Evolutionary conservation across 2,797 vertebrate species (phyloP).

Genomic region (Tinamus major): DNA sequence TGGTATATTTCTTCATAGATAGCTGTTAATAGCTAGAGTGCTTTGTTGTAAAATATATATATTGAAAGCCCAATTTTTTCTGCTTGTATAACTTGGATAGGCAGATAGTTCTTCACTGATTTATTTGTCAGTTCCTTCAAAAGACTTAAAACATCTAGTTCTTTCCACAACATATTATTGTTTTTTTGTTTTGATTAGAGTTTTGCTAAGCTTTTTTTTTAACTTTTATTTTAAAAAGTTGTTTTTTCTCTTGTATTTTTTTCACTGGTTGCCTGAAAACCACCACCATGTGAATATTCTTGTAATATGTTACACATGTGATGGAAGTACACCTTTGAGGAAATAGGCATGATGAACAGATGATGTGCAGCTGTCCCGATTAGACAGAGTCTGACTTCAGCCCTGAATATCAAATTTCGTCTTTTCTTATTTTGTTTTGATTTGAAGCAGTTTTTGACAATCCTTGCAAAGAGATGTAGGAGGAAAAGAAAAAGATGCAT

Average conservation of each 20-base stretch:
- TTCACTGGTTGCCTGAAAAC: not conserved
- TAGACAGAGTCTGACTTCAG: not conserved
- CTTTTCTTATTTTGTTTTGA: not conserved
- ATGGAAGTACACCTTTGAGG: not conserved
- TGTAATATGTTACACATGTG: not conserved
- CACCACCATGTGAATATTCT: not conserved
- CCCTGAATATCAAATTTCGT: not conserved
- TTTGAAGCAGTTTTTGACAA: not conserved
- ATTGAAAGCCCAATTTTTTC: too few relatives aligned
- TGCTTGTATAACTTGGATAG: too few relatives aligned
- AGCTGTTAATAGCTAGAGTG: not conserved
- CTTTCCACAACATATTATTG: not conserved
- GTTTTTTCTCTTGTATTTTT: not conserved
- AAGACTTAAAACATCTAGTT: not conserved
- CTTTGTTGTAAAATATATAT: too few relatives aligned
- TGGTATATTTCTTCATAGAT: not conserved
- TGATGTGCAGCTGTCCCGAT: not conserved
- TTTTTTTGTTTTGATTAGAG: not conserved
- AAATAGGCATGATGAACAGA: not conserved
- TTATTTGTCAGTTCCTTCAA: not conserved
- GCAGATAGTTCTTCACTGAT: too few relatives aligned
- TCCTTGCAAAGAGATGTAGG: not conserved
- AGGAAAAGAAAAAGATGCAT: not conserved
- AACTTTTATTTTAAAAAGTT: not conserved
- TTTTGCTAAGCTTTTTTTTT: not conserved